Evolutionary conservation across 2,888 invertebrate genomes (phyloP).

Genomic region (Phaonia tiefii): DNA sequence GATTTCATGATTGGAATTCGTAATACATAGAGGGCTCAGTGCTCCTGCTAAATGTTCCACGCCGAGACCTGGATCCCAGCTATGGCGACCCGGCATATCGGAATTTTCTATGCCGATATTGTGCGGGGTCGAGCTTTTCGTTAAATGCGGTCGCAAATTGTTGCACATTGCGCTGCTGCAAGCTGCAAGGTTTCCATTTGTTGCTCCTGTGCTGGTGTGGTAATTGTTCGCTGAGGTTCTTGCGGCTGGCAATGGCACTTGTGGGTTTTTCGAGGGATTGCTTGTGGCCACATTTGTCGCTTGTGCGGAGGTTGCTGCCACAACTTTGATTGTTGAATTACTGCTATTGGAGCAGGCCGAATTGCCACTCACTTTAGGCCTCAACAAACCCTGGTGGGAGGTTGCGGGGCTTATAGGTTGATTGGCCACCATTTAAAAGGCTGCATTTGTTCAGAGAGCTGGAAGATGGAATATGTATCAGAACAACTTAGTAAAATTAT

Average conservation of each 20-base stretch:
- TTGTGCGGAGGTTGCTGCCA: constrained; percentile 63
- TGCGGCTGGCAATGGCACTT: constrained; percentile 68
- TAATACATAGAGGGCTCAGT: constrained; percentile 85
- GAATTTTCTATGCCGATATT: constrained; percentile 36
- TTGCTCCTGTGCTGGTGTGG: constrained; percentile 34
- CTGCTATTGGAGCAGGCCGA: constrained; percentile 5
- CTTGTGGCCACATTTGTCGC: constrained; percentile 60
- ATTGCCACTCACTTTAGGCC: constrained; percentile 47
- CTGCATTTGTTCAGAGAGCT: constrained; percentile 43
- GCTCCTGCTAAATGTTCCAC: constrained; percentile 84
- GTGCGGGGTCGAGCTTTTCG: constrained; percentile 31
- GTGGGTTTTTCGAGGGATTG: constrained; percentile 55
- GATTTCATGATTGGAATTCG: constrained; percentile 91
- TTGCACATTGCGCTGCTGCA: constrained; percentile 40
- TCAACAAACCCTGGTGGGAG: constrained; percentile 55
- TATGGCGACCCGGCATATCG: constrained; percentile 78
- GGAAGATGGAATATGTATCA: constrained; percentile 28
- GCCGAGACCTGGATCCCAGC: constrained; percentile 80
- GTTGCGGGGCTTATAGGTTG: constrained; percentile 57
- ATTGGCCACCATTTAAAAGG: constrained; percentile 65
- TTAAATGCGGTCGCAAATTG: constrained; percentile 35
- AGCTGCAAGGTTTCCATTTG: constrained; percentile 22
- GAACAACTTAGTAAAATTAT: too few relatives aligned
- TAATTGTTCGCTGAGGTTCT: constrained; percentile 62
- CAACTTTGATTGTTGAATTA: constrained; percentile 58